Evolutionary conservation across 1,140 invertebrate genomes (phyloP).

Genomic region (Mizuhopecten yessoensis): DNA sequence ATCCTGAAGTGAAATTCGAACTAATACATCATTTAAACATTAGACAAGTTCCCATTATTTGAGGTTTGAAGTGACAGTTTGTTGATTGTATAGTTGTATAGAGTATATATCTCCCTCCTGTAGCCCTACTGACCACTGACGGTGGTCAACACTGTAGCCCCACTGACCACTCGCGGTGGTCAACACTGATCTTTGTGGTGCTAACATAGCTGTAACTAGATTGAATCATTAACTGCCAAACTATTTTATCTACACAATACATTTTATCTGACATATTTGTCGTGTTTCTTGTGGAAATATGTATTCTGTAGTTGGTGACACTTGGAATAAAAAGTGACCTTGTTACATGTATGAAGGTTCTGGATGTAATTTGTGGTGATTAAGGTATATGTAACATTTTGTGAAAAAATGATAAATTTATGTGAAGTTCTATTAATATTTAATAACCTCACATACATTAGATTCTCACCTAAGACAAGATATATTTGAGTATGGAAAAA

Average conservation of each 20-base stretch:
- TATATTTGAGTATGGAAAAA: background rate
- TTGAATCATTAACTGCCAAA: conserved; percentile 7
- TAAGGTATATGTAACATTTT: background rate
- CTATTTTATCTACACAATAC: background rate
- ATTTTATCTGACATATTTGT: background rate
- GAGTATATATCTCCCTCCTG: background rate
- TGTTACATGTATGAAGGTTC: background rate
- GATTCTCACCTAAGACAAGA: too few species aligned
- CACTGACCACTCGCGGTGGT: background rate
- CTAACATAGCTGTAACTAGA: background rate
- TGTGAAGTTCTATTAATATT: too few species aligned
- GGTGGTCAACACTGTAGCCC: background rate
- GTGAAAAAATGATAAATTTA: background rate
- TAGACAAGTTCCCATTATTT: too few species aligned
- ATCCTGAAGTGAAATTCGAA: too few species aligned
- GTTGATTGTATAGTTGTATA: background rate
- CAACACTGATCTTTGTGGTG: background rate
- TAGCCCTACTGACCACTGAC: background rate
- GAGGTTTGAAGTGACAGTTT: background rate
- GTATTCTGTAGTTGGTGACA: too few species aligned
- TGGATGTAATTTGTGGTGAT: background rate
- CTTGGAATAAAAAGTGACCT: background rate
- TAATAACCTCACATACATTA: too few species aligned
- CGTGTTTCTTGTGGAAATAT: background rate
- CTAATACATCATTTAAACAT: too few species aligned